Conservation (phyloP, 1,140 invertebrate species). For the Aporrectodea caliginosa region DNA sequence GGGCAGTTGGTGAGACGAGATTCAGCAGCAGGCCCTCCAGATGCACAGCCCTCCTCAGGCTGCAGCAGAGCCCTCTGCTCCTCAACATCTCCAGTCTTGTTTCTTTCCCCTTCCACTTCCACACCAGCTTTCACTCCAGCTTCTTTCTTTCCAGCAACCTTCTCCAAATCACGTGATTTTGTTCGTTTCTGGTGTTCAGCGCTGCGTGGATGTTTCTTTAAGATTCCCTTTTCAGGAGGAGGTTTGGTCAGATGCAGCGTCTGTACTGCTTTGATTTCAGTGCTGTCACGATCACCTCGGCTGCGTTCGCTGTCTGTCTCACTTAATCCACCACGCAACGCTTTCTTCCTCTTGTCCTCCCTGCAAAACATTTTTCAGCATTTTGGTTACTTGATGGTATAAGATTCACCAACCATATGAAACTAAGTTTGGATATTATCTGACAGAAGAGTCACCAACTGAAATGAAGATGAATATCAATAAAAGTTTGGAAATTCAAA, state of each 20-base stretch:
- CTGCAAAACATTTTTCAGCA: too few species aligned
- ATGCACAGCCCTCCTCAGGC: neutral
- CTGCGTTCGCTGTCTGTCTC: slow-evolving; percentile 26
- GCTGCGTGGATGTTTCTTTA: slow-evolving; percentile 23
- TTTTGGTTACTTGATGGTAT: too few species aligned
- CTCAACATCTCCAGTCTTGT: neutral
- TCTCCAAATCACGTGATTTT: neutral
- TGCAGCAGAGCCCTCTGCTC: neutral
- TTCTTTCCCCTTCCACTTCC: neutral
- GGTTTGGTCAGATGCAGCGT: slow-evolving; percentile 17
- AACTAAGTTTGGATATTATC: too few species aligned
- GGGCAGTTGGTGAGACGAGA: neutral
- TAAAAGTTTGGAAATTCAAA: too few species aligned
- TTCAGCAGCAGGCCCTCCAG: neutral
- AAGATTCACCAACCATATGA: too few species aligned
- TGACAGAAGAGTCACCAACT: too few species aligned
- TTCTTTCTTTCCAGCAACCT: neutral
- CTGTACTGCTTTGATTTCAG: slow-evolving; percentile 5
- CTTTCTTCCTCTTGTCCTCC: slow-evolving; percentile 27
- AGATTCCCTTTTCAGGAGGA: slow-evolving; percentile 25
- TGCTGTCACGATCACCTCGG: slow-evolving; percentile 15
- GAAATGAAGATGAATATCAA: too few species aligned
- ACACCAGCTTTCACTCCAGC: neutral
- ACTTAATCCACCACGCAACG: slow-evolving; percentile 10
- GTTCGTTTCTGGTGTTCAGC: neutral